Base-by-base conservation (phyloP, 2,888 invertebrate genomes). In the Serrognathus titanus region DNA sequence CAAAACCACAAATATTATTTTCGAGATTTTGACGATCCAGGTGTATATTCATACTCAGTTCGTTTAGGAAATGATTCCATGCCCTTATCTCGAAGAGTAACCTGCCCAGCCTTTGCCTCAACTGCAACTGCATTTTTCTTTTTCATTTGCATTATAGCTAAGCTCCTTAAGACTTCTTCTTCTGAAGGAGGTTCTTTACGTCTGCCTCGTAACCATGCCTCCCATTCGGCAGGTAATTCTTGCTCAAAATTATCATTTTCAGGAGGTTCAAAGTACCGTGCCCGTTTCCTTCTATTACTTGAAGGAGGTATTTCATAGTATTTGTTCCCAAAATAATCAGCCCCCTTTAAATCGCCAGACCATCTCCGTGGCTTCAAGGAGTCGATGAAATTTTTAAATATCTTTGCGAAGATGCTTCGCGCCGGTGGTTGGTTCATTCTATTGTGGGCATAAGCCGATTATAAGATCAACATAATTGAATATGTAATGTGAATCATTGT, bases 191-290 rank as follows among this genome's bases (percentile, higher is more conserved):
- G 87, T 0, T 84, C 81, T 1, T 66, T 69, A 65, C 86, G 73
- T 55, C 77, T 66, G 63, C 83, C 82, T 63, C 94, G 80, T 47
- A 94, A 77, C 94, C 94, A 94, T 6, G 93, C 81, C 71, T 92
- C 91, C 94, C 94, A 94, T 77, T 94, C 94, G 0, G 90, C 84
- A 0, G 94, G 90, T 66, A 91, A 71, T 68, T 90, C 89, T 70
- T 88, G 85, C 61, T 87, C 83, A 66, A 89, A 89, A 58, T 86
- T 83, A 41, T 81, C 80, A 12, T 83, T 82, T 45, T 80, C 79
- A 0, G 80, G 75, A 0, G 92, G 90, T 50, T 55, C 58, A 39
- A 58, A 58, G 43, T 48, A 58, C 11, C 58, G 24, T 31, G 51
- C 45, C 0, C 86, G 71, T 62, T 81, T 86, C 47, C 86, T 81